Conservation (phyloP, 2,113 vertebrate species). For the Oncorhynchus masou region DNA sequence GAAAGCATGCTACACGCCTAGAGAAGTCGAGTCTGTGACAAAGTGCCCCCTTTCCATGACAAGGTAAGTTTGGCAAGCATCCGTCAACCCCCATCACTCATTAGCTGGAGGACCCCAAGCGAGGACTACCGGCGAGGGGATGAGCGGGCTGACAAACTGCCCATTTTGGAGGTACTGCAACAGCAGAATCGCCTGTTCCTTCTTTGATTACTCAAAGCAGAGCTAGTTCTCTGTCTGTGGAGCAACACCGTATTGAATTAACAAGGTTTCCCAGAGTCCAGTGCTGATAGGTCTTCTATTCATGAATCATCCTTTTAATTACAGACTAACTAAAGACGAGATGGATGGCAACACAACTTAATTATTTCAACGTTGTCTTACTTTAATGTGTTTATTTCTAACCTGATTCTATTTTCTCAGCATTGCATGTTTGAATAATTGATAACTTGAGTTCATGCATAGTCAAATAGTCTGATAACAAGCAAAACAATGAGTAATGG, state of each 20-base stretch:
- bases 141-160: neutral
- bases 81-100: constrained; percentile 33
- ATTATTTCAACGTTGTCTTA: constrained; percentile 11
- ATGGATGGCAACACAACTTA: neutral
- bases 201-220: constrained; percentile 8
- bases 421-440: neutral
- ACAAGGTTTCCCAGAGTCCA: neutral
- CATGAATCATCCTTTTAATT: constrained; percentile 23
- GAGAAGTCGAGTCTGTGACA: constrained; percentile 24
- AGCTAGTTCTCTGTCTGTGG: constrained; percentile 10
- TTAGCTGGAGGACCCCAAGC: constrained; percentile 13
- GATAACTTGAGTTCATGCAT: neutral
- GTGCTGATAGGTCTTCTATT: neutral
- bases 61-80: constrained; percentile 38
- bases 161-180: constrained; percentile 16
- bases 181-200: constrained; percentile 31
- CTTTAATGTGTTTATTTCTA: neutral
- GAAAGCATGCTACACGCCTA: neutral
- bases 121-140: neutral
- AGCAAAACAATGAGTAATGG: too few species aligned
- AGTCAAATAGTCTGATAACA: too few species aligned
- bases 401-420: neutral
- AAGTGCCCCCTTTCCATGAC: constrained; percentile 33
- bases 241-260: constrained; percentile 13
- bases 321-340: constrained; percentile 10